These are phyloP conservation scores for Onychomys leucogaster DNA, from an alignment of 2,797 vertebrate species.

Conservation along the genomic window DNA sequence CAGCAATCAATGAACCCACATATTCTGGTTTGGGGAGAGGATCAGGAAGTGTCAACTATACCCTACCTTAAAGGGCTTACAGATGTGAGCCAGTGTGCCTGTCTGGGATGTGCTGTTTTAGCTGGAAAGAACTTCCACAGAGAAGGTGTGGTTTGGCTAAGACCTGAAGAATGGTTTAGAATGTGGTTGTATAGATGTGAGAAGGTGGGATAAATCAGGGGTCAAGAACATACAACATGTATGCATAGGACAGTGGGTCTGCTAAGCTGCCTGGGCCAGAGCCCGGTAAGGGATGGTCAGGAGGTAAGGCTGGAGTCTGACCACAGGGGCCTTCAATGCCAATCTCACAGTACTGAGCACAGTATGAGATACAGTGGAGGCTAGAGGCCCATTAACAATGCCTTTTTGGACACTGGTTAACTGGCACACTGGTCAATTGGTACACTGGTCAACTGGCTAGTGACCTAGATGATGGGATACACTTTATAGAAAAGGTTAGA, in stretches of 20 bases:
- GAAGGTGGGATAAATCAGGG: neutral
- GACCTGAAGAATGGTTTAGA: conserved; percentile 4
- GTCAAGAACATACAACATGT: neutral
- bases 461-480: neutral
- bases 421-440: neutral
- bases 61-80: neutral
- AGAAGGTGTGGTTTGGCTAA: neutral
- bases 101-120: neutral
- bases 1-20: neutral
- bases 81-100: neutral
- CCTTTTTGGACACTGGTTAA: neutral
- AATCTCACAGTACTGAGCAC: too few species aligned
- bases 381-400: neutral
- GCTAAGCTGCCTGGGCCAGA: neutral
- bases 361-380: neutral
- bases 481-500: conserved; percentile 28
- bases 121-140: neutral
- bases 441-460: neutral
- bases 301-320: neutral
- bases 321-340: neutral
- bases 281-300: neutral
- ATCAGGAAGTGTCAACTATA: neutral
- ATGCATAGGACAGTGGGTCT: neutral
- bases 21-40: neutral
- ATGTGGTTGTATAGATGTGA: neutral